Evolutionary conservation across 2,113 vertebrate species (phyloP).

Genomic region (Mustela lutreola): DNA sequence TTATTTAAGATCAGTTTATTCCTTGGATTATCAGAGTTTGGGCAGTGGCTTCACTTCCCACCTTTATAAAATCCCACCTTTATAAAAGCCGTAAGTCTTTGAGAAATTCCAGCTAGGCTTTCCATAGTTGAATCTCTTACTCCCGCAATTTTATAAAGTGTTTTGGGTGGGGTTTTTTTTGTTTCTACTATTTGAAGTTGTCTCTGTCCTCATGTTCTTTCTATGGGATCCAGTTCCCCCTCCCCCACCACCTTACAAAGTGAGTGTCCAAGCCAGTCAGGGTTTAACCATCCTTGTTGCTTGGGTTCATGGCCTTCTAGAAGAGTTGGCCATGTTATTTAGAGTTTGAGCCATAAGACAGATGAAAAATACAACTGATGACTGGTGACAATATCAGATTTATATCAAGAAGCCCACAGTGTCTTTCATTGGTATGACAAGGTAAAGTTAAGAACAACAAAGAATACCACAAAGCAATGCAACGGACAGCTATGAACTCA

Average conservation of each 20-base stretch:
- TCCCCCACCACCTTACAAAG: not conserved
- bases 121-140: not conserved
- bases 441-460: not conserved
- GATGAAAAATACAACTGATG: not conserved
- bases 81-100: not conserved
- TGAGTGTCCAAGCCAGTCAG: not conserved
- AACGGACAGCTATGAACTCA: not conserved
- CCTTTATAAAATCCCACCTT: not conserved
- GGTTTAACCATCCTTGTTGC: not conserved
- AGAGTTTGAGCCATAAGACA: too few species aligned
- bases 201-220: not conserved
- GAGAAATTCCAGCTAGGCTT: not conserved
- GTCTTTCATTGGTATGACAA: not conserved
- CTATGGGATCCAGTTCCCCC: not conserved
- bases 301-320: not conserved
- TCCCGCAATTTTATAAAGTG: not conserved
- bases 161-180: not conserved
- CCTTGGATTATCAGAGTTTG: not conserved
- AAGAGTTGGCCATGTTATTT: not conserved
- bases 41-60: not conserved
- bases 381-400: not conserved
- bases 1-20: not conserved
- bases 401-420: not conserved
- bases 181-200: not conserved
- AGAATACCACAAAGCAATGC: not conserved